Conservation (phyloP, 2,113 vertebrate species). For the Turdus rufiventris region DNA sequence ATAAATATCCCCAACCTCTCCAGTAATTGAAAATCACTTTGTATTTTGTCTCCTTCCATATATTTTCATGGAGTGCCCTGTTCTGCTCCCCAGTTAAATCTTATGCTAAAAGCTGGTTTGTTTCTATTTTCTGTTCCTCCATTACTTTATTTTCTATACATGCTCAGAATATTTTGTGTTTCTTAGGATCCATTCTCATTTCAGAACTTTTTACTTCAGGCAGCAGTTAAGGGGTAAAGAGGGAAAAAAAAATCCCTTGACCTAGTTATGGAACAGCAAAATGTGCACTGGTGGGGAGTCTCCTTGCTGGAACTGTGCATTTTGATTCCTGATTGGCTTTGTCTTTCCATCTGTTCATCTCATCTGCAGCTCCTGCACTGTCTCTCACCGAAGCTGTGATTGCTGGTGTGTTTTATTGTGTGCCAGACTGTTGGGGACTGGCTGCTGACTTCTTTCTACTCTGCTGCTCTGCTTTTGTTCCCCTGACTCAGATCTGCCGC, state of each 20-base stretch:
- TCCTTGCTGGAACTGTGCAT: background rate
- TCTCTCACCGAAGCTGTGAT: conserved; percentile 1
- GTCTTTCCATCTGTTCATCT: conserved; percentile 44
- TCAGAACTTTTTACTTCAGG: background rate
- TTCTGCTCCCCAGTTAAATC: background rate
- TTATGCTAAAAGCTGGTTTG: background rate
- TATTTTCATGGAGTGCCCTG: background rate
- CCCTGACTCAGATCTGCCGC: background rate
- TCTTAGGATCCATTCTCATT: background rate
- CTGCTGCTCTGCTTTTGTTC: conserved; percentile 7
- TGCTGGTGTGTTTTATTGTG: background rate
- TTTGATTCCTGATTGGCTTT: conserved; percentile 34
- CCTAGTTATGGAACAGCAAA: background rate
- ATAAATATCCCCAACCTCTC: fast-evolving
- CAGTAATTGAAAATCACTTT: background rate
- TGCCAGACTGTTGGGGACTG: background rate
- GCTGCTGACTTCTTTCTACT: conserved; percentile 5
- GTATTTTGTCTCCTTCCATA: background rate
- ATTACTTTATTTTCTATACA: background rate
- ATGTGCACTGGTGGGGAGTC: background rate
- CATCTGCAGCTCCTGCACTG: background rate
- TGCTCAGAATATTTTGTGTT: background rate
- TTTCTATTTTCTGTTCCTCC: background rate
- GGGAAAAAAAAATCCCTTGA: background rate
- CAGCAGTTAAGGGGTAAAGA: background rate